phyloP scores from a whole-genome alignment of 2,888 invertebrate species.

The Dendrolimus houi region DNA sequence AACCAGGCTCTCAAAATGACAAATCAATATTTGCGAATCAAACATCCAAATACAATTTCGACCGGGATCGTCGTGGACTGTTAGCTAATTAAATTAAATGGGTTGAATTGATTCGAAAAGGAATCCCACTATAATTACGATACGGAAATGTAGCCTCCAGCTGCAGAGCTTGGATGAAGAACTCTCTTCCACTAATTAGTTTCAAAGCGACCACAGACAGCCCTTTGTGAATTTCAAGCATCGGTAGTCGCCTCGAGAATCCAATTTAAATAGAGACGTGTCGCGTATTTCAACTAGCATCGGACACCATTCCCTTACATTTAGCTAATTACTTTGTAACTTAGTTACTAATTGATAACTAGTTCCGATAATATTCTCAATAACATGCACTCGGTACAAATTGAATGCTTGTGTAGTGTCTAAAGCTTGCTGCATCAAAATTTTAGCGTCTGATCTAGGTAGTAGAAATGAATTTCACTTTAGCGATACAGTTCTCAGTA shows the following conservation, averaged over 20 bases:
- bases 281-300: conserved; percentile 47
- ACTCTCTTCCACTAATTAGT: conserved; percentile 65
- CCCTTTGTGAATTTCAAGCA: conserved; percentile 69
- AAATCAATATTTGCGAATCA: conserved; percentile 5
- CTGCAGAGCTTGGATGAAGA: conserved; percentile 49
- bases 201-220: conserved; percentile 67
- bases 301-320: conserved; percentile 48
- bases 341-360: conserved; percentile 53
- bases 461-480: conserved; percentile 35
- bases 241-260: conserved; percentile 53
- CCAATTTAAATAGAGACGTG: conserved; percentile 61
- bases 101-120: conserved; percentile 16
- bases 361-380: conserved; percentile 30
- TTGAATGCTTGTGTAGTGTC: conserved; percentile 65
- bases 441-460: conserved; percentile 30
- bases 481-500: not conserved
- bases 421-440: conserved; percentile 75
- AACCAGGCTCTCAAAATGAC: conserved; percentile 9
- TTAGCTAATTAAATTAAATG: conserved; percentile 11
- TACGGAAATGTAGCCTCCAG: conserved; percentile 60
- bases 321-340: conserved; percentile 49
- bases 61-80: conserved; percentile 3
- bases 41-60: conserved; percentile 3
- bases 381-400: conserved; percentile 42
- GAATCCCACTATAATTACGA: conserved; percentile 27